Base-by-base conservation (phyloP, 2,113 vertebrate genomes). In the Limanda limanda region DNA sequence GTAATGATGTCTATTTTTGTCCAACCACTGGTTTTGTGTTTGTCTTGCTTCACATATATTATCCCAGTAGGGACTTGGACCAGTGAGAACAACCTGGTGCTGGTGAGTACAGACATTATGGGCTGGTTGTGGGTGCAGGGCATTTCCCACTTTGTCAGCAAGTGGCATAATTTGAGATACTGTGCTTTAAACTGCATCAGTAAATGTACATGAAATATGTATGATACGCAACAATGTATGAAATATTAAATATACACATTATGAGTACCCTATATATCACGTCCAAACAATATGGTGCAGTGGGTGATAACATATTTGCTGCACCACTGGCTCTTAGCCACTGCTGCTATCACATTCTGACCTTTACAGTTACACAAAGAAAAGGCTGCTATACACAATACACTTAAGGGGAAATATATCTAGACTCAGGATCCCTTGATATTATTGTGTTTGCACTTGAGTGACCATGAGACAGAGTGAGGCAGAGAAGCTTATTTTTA, bases 201-300 rank as follows among this genome's bases (percentile, higher is more conserved):
- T 23, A 52, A 72, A 51, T 9, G 62, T 31, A 24, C 54, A 85
- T 88, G 21, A 88, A 90, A 85, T 87, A 85, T 78, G 62, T 25
- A 90, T 82, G 66, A 77, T 45, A 23, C 4, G 1, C 56, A 55
- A 68, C 57, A 35, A 72, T 58, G 5, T 67, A 70, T 78, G 35
- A 77, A 80, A 76, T 84, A 84, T 88, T 84, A 70, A 90, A 69
- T 59, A 73, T 61, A n/a, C 55, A 61, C 23, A 68, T 83, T 47
- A 81, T 83, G 71, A 86, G 82, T 83, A 73, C 57, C 58, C 62
- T 31, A 35, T 68, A 76, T 55, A 58, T 74, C 23, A 78, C 21
- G 42, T 77, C 56, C 75, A 56, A 87, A 78, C 77, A 62, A 79
- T 24, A 23, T 24, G 42, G 25, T 60, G 71, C 56, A 63, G 40